Evolutionary conservation across 2,113 vertebrate species (phyloP), one percentile per base, ranked within the genome.

Genomic region (Apus apus): DNA sequence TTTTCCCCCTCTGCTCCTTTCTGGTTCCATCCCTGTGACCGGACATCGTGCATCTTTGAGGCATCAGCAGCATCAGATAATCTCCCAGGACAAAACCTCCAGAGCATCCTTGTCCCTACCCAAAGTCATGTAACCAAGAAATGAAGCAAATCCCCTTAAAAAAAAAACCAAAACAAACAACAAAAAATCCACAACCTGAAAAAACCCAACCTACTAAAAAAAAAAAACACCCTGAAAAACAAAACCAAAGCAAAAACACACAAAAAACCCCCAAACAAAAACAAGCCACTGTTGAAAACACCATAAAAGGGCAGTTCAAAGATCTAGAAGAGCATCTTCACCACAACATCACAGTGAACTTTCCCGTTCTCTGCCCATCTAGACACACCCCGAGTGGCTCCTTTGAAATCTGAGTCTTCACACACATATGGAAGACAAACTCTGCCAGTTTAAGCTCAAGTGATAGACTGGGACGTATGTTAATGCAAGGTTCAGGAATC

Each of bases 361-460:
- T 36, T 21, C 32, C 34, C 13, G 0, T 26, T 60, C 76, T 38
- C 68, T 71, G 61, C 51, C 77, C 77, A 22, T 34, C 53, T 21
- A 2, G 4, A 17, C 25, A 6, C 48, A 27, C 40, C 13, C 0
- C 1, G 64, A 70, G 73, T 11, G 8, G 61, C 22, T 45, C 67
- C 80, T 61, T 22, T 26, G 71, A 50, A 73, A 43, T 15, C 45
- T 17, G 18, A 57, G 54, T 29, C 57, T 65, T 30, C 61, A 38
- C 57, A 8, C 2, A 0, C 6, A 8, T 1, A 14, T 5, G 10
- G 22, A 48, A 56, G 36, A 29, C 34, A 60, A 51, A 38, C 56
- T 18, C 73, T 89, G 64, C 3, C 6, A 19, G 50, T 15, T 89
- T 45, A 46, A 46, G 76, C 50, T 57, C 48, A 23, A 60, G 48